Evolutionary conservation across 2,888 invertebrate genomes (phyloP), one percentile per base, ranked within the genome.

Genomic region (Chromoteleia sp.): DNA sequence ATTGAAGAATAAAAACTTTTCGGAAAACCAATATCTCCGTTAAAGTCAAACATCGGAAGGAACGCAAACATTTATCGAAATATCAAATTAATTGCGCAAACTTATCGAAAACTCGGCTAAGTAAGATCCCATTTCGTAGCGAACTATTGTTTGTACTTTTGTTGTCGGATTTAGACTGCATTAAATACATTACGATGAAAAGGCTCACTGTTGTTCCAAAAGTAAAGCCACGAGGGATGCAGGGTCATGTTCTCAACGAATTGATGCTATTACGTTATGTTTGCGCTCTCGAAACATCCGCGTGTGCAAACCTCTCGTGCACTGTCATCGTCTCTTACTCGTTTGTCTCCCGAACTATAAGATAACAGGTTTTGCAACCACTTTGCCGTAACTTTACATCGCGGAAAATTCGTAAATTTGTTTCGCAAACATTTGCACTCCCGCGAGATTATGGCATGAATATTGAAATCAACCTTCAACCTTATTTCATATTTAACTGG

Each of bases 191-290:
- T 67, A 25, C 14, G 8, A 29, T n/a, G 58, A 59, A 59, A 76
- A 76, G 68, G 75, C 59, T 17, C 41, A 6, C 33, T 14, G 43
- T 61, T 56, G 63, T 39, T 43, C 19, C 2, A 39, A 52, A 68
- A 70, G 70, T 61, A 39, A 36, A 74, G 61, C 67, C 80, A 17
- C 80, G 10, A 61, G 74, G 79, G 74, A 80, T 68, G 74, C 68
- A 39, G 73, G 67, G 79, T 67, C 74, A 74, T 70, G 75, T 56
- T 50, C 52, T 8, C 81, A 36, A 59, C 59, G 67, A 76, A 81
- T 81, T 73, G 81, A 76, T 76, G 76, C 67, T 76, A 81, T 76
- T 81, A 71, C 52, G 71, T 76, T 67, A 65, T 76, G 76, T 81
- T 81, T 81, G 71, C 76, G 25, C 76, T 73, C 52, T 73, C 52